phyloP scores from a whole-genome alignment of 53 echinoderm and acorn worm genomes.

The Temnopleurus reevesii region DNA sequence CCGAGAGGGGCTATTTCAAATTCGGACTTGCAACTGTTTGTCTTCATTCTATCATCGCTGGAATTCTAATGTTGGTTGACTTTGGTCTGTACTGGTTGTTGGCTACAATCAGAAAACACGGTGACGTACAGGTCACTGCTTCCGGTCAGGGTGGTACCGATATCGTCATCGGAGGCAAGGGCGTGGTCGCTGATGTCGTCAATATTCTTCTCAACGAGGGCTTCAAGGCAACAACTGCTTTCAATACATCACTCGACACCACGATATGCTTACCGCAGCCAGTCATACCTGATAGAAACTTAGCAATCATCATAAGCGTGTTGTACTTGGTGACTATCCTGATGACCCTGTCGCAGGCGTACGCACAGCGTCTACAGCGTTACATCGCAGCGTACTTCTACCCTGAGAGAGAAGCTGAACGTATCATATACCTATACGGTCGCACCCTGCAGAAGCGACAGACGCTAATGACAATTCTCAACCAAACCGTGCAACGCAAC shows the following conservation, averaged over 20 bases:
- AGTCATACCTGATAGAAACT: conserved; percentile 57
- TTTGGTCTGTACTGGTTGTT: conserved; percentile 81
- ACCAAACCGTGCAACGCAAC: conserved; percentile 66
- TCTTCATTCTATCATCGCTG: conserved; percentile 81
- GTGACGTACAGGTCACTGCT: conserved; percentile 68
- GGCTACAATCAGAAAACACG: conserved; percentile 69
- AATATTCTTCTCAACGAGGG: conserved; percentile 73
- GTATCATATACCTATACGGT: conserved; percentile 82
- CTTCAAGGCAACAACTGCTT: conserved; percentile 68
- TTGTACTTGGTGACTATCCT: conserved; percentile 76
- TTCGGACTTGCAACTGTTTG: conserved; percentile 77
- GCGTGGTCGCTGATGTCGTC: conserved; percentile 68
- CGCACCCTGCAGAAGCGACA: conserved; percentile 80
- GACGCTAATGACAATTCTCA: conserved; percentile 69
- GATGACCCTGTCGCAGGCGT: conserved; percentile 85
- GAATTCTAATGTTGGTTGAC: conserved; percentile 73
- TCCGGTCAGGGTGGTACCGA: conserved; percentile 70
- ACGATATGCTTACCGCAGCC: conserved; percentile 76
- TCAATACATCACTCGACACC: conserved; percentile 77
- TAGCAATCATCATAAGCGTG: conserved; percentile 68
- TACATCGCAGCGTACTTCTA: conserved; percentile 87
- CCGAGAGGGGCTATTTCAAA: conserved; percentile 80
- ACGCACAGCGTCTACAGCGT: conserved; percentile 76
- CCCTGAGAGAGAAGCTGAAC: conserved; percentile 82
- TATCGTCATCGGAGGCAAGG: conserved; percentile 69